Base-by-base conservation (phyloP, 2,888 invertebrate genomes). In the Coremacera marginata region DNA sequence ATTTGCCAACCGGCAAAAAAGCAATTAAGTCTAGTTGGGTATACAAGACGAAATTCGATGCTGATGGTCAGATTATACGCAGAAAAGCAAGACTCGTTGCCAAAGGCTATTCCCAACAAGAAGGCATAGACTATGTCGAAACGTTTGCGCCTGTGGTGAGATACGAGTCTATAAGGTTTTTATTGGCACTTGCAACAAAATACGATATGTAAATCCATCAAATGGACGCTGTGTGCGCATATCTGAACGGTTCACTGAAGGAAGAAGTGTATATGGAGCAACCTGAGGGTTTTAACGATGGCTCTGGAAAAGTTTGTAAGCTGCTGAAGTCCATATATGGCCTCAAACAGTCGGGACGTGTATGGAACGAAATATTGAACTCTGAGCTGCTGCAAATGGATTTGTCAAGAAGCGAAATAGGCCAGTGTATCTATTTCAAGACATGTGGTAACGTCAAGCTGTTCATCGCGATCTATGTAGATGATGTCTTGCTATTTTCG, bases 101-200 rank as follows among this genome's bases (percentile, higher is more conserved):
- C n/a, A 78, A 78, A 65, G 78, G 78, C 27, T 76, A 78, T 60
- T 76, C 49, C 7, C 76, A 79, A 63, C 37, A 73, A 76, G 22
- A 75, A 22, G 81, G 80, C 7, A 77, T 82, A n/a, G 81, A 84
- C 55, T 83, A 78, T 34, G 63, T 51, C 0, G 79, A 82, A 76
- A 81, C 81, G 3, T 83, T 79, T 51, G 65, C 83, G 65, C 82
- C 82, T 8, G 81, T 83, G 0, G 80, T 81, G 25, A 75, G 82
- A 25, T 79, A 81, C 55, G 77, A 65, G 8, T 81, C 82, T 3
- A 78, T 84, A 5, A 70, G 79, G 34, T 79, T 78, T 65, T 75
- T 83, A 25, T 16, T 81, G 11, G 76, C 78, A 14, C 44, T 79
- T 25, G 79, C 79, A 9, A 73, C 70, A 11, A 75, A 77, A 78